phyloP scores from a whole-genome alignment of 2,797 vertebrate species.

The Anas bahamensis region DNA sequence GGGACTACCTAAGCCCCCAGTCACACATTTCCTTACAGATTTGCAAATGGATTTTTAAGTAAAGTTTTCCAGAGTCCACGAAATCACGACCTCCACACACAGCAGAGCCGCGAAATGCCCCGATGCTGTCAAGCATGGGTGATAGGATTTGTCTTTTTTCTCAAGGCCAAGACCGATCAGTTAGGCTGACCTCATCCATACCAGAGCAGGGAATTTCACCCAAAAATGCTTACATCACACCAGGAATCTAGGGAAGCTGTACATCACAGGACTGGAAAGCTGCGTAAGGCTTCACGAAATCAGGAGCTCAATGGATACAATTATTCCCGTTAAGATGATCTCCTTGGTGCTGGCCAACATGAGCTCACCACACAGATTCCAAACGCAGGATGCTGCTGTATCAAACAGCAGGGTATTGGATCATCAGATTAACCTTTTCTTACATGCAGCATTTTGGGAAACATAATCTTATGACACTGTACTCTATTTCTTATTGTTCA shows the following conservation, averaged over 20 bases:
- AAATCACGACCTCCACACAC: background rate
- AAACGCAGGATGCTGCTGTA: background rate
- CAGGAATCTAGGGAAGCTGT: constrained; percentile 12
- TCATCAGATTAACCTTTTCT: background rate
- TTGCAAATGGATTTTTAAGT: constrained; percentile 35
- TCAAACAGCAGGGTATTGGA: background rate
- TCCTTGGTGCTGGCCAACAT: background rate
- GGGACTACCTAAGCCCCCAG: background rate
- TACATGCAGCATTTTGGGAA: background rate
- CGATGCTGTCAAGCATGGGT: background rate
- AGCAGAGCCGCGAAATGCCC: background rate
- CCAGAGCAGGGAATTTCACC: constrained; percentile 18
- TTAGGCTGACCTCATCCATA: constrained; percentile 47
- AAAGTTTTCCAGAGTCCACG: constrained; percentile 42
- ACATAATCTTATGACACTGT: background rate
- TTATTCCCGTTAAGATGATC: background rate
- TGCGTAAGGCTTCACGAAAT: constrained; percentile 12
- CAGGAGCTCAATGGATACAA: background rate
- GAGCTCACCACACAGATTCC: constrained; percentile 8
- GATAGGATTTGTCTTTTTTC: constrained; percentile 34
- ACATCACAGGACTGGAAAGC: constrained; percentile 20
- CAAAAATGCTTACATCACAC: constrained; percentile 14
- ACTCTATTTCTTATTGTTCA: background rate
- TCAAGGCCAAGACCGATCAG: constrained; percentile 25
- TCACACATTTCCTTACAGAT: background rate